Conservation (phyloP, 2,113 vertebrate species). For the Butorides virescens region DNA sequence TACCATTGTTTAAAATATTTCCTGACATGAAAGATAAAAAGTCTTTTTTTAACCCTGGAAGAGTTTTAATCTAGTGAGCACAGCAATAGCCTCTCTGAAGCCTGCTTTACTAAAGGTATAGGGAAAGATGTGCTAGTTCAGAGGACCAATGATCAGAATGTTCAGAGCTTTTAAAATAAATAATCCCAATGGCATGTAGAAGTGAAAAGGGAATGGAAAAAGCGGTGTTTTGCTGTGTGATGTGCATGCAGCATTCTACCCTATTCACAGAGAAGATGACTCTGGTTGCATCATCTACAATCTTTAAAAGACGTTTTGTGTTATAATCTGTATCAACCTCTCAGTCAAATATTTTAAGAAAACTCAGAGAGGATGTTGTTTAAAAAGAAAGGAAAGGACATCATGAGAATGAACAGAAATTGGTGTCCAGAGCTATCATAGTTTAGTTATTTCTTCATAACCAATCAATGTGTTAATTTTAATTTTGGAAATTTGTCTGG, state of each 20-base stretch:
- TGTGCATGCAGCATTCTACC: background rate
- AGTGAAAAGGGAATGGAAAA: background rate
- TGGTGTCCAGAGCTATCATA: background rate
- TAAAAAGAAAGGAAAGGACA: background rate
- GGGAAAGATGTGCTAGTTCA: background rate
- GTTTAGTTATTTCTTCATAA: background rate
- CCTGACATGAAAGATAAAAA: background rate
- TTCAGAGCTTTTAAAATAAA: background rate
- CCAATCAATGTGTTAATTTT: background rate
- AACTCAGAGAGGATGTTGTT: background rate
- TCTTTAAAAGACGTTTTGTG: background rate
- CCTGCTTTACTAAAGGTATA: background rate
- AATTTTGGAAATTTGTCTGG: background rate
- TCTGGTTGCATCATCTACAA: background rate
- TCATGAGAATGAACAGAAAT: background rate
- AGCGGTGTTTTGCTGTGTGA: fast-evolving
- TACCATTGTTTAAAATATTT: background rate
- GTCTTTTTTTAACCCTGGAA: background rate
- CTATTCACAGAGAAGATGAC: background rate
- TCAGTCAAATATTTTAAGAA: background rate
- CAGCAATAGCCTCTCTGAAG: background rate
- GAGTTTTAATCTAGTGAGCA: background rate
- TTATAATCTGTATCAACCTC: background rate
- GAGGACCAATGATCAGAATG: background rate
- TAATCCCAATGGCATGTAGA: background rate